A percentile compares a stretch with the other conserved stretches of the same genome.
These are phyloP conservation scores for Nymphalis io DNA, from an alignment of 1,140 invertebrate species.

Conservation along the genomic window DNA sequence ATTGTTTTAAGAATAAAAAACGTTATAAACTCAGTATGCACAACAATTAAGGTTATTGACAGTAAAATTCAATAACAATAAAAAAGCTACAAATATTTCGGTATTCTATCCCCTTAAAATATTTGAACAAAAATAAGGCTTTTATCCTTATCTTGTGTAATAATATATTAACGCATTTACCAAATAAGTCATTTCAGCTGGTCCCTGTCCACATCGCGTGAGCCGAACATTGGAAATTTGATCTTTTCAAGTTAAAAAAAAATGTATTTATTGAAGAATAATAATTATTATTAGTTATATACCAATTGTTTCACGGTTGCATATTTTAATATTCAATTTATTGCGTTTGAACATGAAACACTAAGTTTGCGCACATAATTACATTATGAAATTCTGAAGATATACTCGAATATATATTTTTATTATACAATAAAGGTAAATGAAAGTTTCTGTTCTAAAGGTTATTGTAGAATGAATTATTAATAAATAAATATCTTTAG, in stretches of 20 bases:
- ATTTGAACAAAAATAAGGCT: not conserved
- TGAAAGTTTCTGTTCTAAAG: not conserved
- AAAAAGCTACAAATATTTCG: too few species aligned
- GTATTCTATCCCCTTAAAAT: too few species aligned
- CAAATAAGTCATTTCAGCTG: constrained; percentile 19
- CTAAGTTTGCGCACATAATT: not conserved
- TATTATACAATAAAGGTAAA: not conserved
- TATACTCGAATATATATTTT: not conserved
- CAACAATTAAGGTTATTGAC: too few species aligned
- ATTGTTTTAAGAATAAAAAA: too few species aligned
- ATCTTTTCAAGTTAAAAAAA: constrained; percentile 1
- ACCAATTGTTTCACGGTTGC: constrained; percentile 1
- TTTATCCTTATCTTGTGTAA: not conserved
- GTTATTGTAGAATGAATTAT: not conserved
- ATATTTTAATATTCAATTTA: constrained; percentile 10
- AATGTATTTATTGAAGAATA: not conserved
- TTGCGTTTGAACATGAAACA: not conserved
- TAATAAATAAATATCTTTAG: too few species aligned
- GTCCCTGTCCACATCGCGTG: not conserved
- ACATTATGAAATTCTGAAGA: not conserved
- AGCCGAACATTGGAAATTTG: not conserved
- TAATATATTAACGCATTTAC: not conserved
- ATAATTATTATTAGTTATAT: not conserved
- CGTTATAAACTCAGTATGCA: too few species aligned
- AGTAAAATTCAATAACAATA: too few species aligned